Percentiles rank a stretch among this genome's conserved stretches.
Evolutionary conservation across 1,140 invertebrate genomes (phyloP).

Genomic region (Aleiodes sp.): DNA sequence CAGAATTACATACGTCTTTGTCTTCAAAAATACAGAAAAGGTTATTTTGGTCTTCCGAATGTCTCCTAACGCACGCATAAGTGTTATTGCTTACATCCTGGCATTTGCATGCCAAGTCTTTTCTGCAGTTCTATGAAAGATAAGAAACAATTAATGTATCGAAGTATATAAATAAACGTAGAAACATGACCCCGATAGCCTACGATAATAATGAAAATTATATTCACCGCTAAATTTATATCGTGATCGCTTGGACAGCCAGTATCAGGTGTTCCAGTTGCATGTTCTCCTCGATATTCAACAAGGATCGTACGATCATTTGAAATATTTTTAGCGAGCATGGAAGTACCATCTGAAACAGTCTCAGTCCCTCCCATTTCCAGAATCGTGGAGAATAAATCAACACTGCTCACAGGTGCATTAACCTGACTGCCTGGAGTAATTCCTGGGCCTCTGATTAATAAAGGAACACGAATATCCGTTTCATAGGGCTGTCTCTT

Average conservation of each 20-base stretch:
- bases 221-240: constrained; percentile 69
- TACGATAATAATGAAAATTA: constrained; percentile 30
- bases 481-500: constrained; percentile 91
- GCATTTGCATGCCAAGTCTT: constrained; percentile 79
- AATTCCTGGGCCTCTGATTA: constrained; percentile 81
- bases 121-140: constrained; percentile 71
- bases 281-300: constrained; percentile 83
- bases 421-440: constrained; percentile 56
- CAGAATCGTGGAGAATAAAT: constrained; percentile 84
- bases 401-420: constrained; percentile 77
- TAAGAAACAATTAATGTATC: constrained; percentile 34
- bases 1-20: too few species aligned
- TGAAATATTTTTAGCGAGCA: constrained; percentile 41
- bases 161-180: constrained; percentile 23
- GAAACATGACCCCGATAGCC: constrained; percentile 20
- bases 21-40: constrained; percentile 83
- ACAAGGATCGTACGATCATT: constrained; percentile 72
- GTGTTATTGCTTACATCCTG: constrained; percentile 87
- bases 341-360: constrained; percentile 61
- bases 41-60: constrained; percentile 68
- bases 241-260: constrained; percentile 69
- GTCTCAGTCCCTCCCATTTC: constrained; percentile 70
- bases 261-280: constrained; percentile 60
- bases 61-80: constrained; percentile 77
- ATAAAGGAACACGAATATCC: constrained; percentile 83